Percentiles rank a stretch among this genome's conserved stretches.
phyloP scores from a whole-genome alignment of 2,113 vertebrate species.

The Mobula hypostoma region DNA sequence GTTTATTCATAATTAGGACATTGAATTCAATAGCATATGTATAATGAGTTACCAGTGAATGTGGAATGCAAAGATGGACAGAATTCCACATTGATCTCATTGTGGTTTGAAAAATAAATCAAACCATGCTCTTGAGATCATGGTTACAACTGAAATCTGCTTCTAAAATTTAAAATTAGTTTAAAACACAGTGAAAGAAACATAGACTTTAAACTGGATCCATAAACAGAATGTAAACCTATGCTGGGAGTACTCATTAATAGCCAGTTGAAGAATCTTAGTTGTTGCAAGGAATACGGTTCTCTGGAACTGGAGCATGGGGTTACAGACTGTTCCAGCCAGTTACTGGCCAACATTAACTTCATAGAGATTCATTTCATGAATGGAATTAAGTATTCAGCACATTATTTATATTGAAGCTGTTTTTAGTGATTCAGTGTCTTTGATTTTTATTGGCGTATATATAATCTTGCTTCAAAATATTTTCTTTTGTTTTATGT shows the following conservation, averaged over 20 bases:
- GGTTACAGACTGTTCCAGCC: neutral
- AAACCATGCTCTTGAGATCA: neutral
- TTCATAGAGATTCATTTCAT: neutral
- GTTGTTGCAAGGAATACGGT: neutral
- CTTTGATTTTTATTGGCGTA: neutral
- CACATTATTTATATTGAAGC: neutral
- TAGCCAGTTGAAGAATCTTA: neutral
- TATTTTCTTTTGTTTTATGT: neutral
- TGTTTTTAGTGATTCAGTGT: neutral
- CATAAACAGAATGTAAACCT: neutral
- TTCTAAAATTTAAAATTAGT: neutral
- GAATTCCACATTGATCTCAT: neutral
- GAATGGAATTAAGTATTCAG: neutral
- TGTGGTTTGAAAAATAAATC: neutral
- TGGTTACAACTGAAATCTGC: neutral
- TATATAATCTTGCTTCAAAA: neutral
- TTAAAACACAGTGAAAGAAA: neutral
- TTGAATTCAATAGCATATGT: neutral
- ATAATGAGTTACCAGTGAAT: neutral
- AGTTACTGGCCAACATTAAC: neutral
- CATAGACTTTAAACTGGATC: neutral
- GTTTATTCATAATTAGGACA: neutral
- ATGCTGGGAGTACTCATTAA: neutral
- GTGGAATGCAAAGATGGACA: neutral
- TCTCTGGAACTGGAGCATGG: neutral